Conservation (phyloP, 2,888 invertebrate genomes). For the Cynaeus angustus region DNA sequence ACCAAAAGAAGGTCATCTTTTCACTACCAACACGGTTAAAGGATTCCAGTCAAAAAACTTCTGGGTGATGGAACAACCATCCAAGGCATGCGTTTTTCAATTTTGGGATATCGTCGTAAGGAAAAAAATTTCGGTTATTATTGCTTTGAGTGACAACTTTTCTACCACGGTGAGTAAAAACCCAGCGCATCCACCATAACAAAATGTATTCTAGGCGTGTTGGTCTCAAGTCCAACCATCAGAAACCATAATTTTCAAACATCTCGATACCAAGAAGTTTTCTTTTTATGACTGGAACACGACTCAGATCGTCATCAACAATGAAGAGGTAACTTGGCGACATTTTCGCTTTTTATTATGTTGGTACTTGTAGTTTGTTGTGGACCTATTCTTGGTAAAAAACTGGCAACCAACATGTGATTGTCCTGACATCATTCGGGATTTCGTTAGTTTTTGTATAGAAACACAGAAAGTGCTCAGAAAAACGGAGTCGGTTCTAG, state of each 20-base stretch:
- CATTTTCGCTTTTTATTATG: too few relatives aligned
- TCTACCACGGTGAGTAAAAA: neutral
- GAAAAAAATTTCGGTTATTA: neutral
- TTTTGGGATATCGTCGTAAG: constrained; percentile 18
- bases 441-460: constrained; percentile 1
- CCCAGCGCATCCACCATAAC: neutral
- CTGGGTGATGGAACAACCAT: neutral
- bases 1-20: neutral
- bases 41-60: neutral
- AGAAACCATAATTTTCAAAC: neutral
- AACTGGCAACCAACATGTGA: neutral
- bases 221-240: neutral
- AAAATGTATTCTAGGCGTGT: neutral
- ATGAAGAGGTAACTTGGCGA: neutral
- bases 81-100: neutral
- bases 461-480: neutral
- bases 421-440: neutral
- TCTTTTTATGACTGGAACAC: neutral
- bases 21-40: neutral
- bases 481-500: neutral
- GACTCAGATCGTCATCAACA: neutral
- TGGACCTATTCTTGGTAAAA: neutral
- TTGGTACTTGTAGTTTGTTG: too few relatives aligned
- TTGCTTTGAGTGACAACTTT: neutral
- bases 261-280: neutral